A percentile compares a stretch with the other conserved stretches of the same genome.
Conservation (phyloP, 2,113 vertebrate species). For the Corydoras sp. region DNA sequence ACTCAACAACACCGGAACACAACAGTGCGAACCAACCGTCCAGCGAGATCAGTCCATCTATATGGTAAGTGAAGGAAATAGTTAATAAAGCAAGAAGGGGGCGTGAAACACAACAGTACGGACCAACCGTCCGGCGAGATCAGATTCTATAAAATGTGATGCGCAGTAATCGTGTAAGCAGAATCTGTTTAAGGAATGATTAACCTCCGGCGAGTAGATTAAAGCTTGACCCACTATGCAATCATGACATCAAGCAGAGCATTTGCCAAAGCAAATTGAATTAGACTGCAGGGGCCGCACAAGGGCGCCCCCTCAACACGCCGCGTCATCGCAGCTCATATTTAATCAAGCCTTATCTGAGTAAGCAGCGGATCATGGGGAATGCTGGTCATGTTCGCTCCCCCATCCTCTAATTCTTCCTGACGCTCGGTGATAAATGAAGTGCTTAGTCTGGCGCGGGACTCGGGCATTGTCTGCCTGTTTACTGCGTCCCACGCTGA, state of each 20-base stretch:
- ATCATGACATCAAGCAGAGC: constrained; percentile 2
- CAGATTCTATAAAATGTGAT: not conserved
- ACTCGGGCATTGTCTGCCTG: constrained; percentile 10
- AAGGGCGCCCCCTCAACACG: constrained; percentile 22
- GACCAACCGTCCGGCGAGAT: too few relatives aligned
- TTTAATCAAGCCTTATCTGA: constrained; percentile 39
- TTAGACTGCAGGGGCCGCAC: constrained; percentile 22
- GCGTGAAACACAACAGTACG: too few relatives aligned
- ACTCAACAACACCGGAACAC: too few relatives aligned
- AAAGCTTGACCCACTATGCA: not conserved
- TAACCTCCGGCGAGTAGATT: not conserved
- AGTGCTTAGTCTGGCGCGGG: constrained; percentile 9
- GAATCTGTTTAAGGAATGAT: constrained; percentile 1
- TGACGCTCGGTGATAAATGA: constrained; percentile 33
- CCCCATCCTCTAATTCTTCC: constrained; percentile 18
- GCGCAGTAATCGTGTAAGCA: not conserved
- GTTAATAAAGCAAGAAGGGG: too few relatives aligned
- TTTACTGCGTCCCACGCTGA: constrained; percentile 3
- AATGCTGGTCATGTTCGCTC: constrained; percentile 19
- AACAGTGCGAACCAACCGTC: too few relatives aligned
- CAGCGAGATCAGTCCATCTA: too few relatives aligned
- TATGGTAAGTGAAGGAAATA: too few relatives aligned
- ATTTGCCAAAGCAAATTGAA: constrained; percentile 30
- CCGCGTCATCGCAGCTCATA: constrained; percentile 13
- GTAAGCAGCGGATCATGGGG: constrained; percentile 14